Evolutionary conservation across 2,888 invertebrate genomes (phyloP).

Genomic region (Oscheius myriophilus): DNA sequence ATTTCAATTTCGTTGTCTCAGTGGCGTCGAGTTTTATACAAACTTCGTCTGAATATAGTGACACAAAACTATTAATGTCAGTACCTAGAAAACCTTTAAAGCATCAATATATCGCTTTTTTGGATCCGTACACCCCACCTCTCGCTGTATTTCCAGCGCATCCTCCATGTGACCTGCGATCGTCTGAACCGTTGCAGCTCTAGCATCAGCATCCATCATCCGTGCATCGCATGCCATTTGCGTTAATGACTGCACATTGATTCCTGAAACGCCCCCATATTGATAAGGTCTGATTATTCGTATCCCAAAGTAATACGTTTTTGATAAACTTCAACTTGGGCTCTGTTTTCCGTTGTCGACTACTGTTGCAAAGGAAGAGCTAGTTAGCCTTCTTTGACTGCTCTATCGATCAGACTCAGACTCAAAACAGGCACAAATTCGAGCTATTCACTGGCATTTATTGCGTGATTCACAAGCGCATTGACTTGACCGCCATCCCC

Average conservation of each 20-base stretch:
- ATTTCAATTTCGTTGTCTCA: no score
- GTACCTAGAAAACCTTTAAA: no score
- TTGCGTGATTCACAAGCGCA: conserved; percentile 18
- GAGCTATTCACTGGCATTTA: conserved; percentile 26
- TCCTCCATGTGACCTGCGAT: conserved; percentile 71
- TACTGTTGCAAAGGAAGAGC: conserved; percentile 11
- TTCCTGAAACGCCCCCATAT: conserved; percentile 61
- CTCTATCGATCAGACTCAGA: conserved; percentile 14
- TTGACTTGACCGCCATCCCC: conserved; percentile 7
- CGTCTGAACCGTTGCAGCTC: conserved; percentile 70
- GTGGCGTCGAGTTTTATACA: no score
- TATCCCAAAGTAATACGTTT: background rate
- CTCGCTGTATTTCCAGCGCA: conserved; percentile 70
- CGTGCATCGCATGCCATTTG: conserved; percentile 72
- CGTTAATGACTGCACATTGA: conserved; percentile 73
- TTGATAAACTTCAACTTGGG: no score
- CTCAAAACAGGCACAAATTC: conserved; percentile 27
- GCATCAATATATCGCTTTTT: no score
- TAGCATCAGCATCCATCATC: conserved; percentile 71
- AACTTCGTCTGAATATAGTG: no score
- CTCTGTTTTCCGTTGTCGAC: no score
- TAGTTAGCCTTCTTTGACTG: conserved; percentile 28
- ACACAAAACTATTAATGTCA: no score
- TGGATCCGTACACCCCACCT: conserved; percentile 46
- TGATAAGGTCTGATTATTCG: background rate